Conservation (phyloP, 2,888 invertebrate species). For the Lycocerus yunnanus region DNA sequence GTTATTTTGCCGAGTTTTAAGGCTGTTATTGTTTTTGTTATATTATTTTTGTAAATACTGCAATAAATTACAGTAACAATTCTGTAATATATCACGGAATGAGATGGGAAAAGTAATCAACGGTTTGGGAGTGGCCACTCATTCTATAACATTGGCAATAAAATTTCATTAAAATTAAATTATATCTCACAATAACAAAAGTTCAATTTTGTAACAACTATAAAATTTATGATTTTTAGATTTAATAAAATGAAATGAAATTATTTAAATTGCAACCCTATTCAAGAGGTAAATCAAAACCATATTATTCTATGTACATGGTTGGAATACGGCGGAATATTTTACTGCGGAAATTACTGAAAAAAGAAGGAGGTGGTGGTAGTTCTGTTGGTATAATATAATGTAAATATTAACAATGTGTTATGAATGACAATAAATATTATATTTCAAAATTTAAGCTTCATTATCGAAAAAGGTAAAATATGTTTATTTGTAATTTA, state of each 20-base stretch:
- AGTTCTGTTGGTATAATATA: background rate
- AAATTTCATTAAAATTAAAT: background rate
- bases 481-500: too few relatives aligned
- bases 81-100: background rate
- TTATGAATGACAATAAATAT: too few relatives aligned
- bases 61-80: background rate
- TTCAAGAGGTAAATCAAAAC: background rate
- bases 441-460: too few relatives aligned
- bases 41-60: too few relatives aligned
- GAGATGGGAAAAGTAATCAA: background rate
- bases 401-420: too few relatives aligned
- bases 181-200: background rate
- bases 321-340: too few relatives aligned
- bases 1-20: too few relatives aligned
- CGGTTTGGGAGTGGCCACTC: background rate
- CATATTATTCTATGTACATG: too few relatives aligned
- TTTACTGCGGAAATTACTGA: background rate
- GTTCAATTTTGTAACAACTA: background rate
- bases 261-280: background rate
- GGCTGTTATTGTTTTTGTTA: too few relatives aligned
- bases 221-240: background rate
- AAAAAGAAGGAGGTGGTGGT: background rate
- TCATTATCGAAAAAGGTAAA: too few relatives aligned
- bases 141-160: background rate
- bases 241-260: background rate